phyloP scores from a whole-genome alignment of 2,113 vertebrate genomes.

The Eurystomus gularis region DNA sequence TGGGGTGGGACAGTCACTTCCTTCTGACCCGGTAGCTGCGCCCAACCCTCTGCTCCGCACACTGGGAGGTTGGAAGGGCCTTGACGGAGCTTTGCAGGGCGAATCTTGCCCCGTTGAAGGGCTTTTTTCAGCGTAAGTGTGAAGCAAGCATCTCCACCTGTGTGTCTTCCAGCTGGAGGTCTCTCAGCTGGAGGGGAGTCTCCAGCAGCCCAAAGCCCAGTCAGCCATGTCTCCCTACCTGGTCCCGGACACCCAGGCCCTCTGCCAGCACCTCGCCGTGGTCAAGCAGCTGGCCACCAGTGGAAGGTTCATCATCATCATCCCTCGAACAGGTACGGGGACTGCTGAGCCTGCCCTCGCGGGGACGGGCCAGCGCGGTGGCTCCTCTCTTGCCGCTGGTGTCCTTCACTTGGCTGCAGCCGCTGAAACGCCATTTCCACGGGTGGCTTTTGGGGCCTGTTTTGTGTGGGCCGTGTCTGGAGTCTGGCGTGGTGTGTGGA shows the following conservation, averaged over 20 bases:
- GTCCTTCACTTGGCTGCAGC: background rate
- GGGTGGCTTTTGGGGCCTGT: background rate
- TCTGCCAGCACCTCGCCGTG: conserved; percentile 89
- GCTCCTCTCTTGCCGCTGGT: too few relatives aligned
- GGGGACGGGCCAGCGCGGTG: too few relatives aligned
- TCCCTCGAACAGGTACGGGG: conserved; percentile 88
- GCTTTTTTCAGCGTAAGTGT: background rate
- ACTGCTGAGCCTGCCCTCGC: background rate
- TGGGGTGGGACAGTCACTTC: background rate
- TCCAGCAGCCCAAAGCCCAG: conserved; percentile 94
- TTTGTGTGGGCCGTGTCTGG: background rate
- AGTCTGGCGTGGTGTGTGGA: fast-evolving
- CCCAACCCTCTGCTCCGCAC: background rate
- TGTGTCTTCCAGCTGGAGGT: conserved; percentile 85
- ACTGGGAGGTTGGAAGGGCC: background rate
- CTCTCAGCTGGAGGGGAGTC: conserved; percentile 95
- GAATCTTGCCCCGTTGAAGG: background rate
- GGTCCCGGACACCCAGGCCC: conserved; percentile 90
- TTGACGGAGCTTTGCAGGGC: background rate
- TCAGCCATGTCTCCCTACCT: conserved; percentile 98
- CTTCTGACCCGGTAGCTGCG: background rate
- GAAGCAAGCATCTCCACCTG: background rate
- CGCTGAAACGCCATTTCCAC: background rate
- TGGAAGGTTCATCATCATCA: conserved; percentile 96
- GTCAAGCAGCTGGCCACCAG: conserved; percentile 89